Evolutionary conservation across 1,140 invertebrate genomes (phyloP), one percentile per base, ranked within the genome.

Genomic region (Orius insidiosus): DNA sequence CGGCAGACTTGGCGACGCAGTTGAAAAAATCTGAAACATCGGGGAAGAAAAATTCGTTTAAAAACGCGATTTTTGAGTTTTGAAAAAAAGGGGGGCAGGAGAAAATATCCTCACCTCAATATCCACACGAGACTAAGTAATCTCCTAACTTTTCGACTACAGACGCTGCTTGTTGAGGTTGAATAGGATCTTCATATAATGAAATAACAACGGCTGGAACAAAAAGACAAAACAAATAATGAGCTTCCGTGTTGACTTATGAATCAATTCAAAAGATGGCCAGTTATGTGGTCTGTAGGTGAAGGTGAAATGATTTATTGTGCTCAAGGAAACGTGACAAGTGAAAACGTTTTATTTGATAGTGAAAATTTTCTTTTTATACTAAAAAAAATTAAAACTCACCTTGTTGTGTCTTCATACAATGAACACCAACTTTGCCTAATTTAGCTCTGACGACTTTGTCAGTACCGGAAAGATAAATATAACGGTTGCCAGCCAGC

Each of bases 111-210:
- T 43, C 41, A 43, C 41, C 51, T 51, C 88, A 89, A 80, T 85
- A 90, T 75, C 85, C 85, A 72, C 84, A 87, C 70, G 74, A 78
- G 71, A 88, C 75, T 74, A 89, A 77, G 78, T 90, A 89, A 69
- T 90, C 86, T 71, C 86, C 85, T 74, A 90, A 74, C 72, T 89
- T 89, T 76, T 90, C 86, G 65, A 89, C 85, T 66, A 89, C 84
- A 55, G 83, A 86, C 63, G 85, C 85, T 61, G 85, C 85, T 70
- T 90, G 86, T 68, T 89, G 85, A 65, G 86, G 85, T 70, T 89
- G 85, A 67, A 89, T 85, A 59, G 85, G 85, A 70, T 89, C 85
- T 75, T 89, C 84, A 62, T 90, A 90, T 59, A 89, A 75, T 62
- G 85, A 85, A 64, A 90, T 77, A 63, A 90, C 85, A 63, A 89